Conservation (phyloP, 2,113 vertebrate species). For the Ursus arctos region DNA sequence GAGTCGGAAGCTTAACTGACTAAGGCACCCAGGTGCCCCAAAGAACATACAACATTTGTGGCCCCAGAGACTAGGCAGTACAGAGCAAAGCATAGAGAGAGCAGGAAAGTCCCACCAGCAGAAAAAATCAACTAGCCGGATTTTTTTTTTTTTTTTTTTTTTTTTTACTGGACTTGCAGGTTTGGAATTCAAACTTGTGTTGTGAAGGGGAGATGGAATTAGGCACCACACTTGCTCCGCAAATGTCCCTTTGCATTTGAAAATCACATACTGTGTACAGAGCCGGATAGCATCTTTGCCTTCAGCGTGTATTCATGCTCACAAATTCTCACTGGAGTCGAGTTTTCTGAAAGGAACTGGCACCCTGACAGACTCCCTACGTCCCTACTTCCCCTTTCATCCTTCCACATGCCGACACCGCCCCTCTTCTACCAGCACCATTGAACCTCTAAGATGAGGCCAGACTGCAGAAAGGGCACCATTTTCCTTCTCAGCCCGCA, state of each 20-base stretch:
- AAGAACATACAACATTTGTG: background rate
- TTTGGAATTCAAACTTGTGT: background rate
- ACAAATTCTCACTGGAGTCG: background rate
- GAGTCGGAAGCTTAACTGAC: too few relatives aligned
- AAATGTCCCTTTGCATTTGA: background rate
- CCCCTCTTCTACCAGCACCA: background rate
- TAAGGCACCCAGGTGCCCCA: background rate
- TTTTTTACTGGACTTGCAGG: background rate
- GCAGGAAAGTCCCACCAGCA: background rate
- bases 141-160: background rate
- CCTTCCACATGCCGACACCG: background rate
- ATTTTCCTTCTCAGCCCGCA: background rate
- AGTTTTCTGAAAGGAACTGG: background rate
- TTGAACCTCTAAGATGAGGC: background rate
- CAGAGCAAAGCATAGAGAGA: background rate
- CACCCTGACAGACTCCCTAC: background rate
- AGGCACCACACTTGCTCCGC: background rate
- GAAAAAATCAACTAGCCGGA: background rate
- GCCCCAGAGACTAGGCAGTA: background rate
- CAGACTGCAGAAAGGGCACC: background rate
- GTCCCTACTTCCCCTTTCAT: background rate
- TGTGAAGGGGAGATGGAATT: background rate
- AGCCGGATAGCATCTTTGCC: background rate
- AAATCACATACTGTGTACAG: background rate
- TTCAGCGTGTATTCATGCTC: background rate